Evolutionary conservation across 2,888 invertebrate genomes (phyloP), one percentile per base, ranked within the genome.

Genomic region (Lissonota sp.): DNA sequence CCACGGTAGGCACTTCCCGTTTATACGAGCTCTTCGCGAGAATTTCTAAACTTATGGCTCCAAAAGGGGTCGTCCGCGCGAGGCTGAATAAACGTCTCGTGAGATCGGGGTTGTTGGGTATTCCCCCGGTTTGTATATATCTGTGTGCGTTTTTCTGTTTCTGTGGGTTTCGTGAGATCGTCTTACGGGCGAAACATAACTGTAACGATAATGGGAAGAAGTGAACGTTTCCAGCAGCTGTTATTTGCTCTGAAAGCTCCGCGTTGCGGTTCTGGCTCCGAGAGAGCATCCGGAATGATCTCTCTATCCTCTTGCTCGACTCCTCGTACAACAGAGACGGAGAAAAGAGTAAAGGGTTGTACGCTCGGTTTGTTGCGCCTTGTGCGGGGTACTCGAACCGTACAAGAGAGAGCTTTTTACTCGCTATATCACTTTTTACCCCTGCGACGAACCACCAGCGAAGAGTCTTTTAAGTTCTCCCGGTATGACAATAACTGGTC

Each of bases 141-240:
- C 16, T 67, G 60, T 46, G 76, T 62, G 58, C 37, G 71, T 78
- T 71, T 46, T 37, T 42, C 55, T 49, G n/a, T 49, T 51, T 66
- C 37, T 8, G 14, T 57, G 57, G 42, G 26, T 26, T 12, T 44
- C 44, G 7, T 57, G 51, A 63, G 60, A 72, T 73, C 26, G 57
- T 74, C 74, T 70, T 62, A 67, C 6, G 37, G 53, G 67, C 62
- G 73, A 78, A 79, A 77, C 82, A 82, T 82, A 83, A 84, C 80
- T 82, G 80, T 84, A 81, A 84, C 84, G 83, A 84, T 83, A 83
- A 84, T 83, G 79, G 66, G 76, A 77, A 77, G 69, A 83, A 79
- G 72, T 77, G 78, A 85, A 78, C 81, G 73, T 83, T 85, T 84
- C 78, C 83, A 76, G 70, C 83, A 83, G 84, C 84, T 85, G 81